These are phyloP conservation scores for Drosophila kikkawai DNA, from an alignment of 1,140 invertebrate genomes.

Conservation along the genomic window DNA sequence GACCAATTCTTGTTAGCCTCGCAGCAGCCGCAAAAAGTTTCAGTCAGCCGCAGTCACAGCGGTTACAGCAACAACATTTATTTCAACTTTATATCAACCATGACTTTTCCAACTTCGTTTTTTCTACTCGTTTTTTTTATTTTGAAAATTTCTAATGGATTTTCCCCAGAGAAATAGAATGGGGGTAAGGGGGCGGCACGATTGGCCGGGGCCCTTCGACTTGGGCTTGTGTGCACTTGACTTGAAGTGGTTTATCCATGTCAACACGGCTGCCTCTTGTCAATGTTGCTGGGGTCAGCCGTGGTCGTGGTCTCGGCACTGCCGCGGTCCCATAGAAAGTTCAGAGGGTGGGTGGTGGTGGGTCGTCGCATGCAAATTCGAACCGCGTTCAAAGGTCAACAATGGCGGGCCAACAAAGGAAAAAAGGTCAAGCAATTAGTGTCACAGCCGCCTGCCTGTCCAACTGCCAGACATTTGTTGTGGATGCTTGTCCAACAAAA, in stretches of 20 bases:
- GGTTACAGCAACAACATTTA: constrained; percentile 52
- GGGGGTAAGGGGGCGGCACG: constrained; percentile 3
- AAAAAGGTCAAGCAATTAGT: constrained; percentile 80
- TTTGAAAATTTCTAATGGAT: constrained; percentile 51
- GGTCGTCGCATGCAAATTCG: constrained; percentile 61
- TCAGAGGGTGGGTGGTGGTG: not conserved
- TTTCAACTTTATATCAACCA: constrained; percentile 47
- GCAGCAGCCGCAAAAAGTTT: constrained; percentile 37
- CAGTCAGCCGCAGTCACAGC: constrained; percentile 12
- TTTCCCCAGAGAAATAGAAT: constrained; percentile 16
- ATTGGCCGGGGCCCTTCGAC: constrained; percentile 16
- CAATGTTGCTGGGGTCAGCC: constrained; percentile 37
- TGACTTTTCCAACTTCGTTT: constrained; percentile 29
- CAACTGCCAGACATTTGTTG: constrained; percentile 44
- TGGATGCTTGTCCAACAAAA: constrained; percentile 46
- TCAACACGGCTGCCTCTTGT: constrained; percentile 61
- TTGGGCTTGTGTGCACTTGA: constrained; percentile 60
- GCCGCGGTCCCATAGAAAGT: constrained; percentile 1
- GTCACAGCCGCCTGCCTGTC: constrained; percentile 50
- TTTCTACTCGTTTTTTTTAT: not conserved
- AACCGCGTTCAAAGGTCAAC: constrained; percentile 70
- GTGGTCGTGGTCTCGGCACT: constrained; percentile 25
- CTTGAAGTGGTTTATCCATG: constrained; percentile 78
- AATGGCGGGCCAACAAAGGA: constrained; percentile 33
- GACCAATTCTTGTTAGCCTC: constrained; percentile 26